phyloP scores from a whole-genome alignment of 2,888 invertebrate species.

The Cremastinae sp. region DNA sequence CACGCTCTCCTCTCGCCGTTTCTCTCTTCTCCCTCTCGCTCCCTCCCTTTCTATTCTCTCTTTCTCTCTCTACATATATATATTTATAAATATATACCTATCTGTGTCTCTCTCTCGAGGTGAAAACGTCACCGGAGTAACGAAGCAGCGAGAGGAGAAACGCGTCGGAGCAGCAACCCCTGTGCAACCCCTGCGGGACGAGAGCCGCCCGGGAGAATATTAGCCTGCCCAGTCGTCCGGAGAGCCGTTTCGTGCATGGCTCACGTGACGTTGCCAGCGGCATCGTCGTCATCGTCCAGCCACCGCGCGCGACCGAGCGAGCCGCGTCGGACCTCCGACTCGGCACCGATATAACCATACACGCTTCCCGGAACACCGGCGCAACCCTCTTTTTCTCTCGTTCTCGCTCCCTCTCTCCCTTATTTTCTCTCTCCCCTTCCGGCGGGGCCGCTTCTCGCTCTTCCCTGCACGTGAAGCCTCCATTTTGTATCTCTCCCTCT shows the following conservation, averaged over 20 bases:
- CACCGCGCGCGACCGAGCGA: conserved; percentile 55
- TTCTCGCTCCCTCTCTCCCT: conserved; percentile 4
- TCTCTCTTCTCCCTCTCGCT: conserved; percentile 60
- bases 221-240: conserved; percentile 73
- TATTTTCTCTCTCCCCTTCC: conserved; percentile 6
- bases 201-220: conserved; percentile 60
- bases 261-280: conserved; percentile 3
- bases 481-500: conserved; percentile 25
- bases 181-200: conserved; percentile 65
- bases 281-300: conserved; percentile 63
- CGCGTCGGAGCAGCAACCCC: conserved; percentile 60
- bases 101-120: conserved; percentile 69
- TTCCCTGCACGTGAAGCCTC: conserved; percentile 25
- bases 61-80: conserved; percentile 58
- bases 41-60: conserved; percentile 64
- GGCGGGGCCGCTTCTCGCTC: neutral
- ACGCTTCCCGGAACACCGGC: conserved; percentile 76
- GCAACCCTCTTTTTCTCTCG: conserved; percentile 50
- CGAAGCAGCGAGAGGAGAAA: conserved; percentile 61
- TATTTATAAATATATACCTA: too few species aligned
- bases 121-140: conserved; percentile 75
- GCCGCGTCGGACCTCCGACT: conserved; percentile 57
- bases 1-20: conserved; percentile 42
- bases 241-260: conserved; percentile 65
- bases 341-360: conserved; percentile 62